A percentile compares a stretch with the other conserved stretches of the same genome.
These are phyloP conservation scores for Eidolon dupreanum DNA, from an alignment of 2,797 vertebrate genomes.

Conservation along the genomic window DNA sequence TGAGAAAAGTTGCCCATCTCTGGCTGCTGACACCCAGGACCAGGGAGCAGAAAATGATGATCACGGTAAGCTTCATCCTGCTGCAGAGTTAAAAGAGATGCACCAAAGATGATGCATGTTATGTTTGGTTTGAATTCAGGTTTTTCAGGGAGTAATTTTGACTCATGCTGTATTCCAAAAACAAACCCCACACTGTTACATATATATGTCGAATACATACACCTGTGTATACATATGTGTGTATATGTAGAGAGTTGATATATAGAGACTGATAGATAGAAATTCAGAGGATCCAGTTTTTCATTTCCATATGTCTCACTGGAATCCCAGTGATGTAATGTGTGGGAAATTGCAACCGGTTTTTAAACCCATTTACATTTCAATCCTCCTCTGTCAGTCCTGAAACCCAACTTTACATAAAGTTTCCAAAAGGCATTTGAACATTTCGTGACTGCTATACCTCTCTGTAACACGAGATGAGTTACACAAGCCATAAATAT, in stretches of 20 bases:
- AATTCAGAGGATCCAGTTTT: not conserved
- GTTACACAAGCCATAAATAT: not conserved
- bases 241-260: not conserved
- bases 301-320: not conserved
- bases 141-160: not conserved
- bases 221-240: too few species aligned
- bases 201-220: not conserved
- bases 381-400: not conserved
- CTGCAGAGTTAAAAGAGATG: not conserved
- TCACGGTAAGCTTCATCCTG: not conserved
- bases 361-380: not conserved
- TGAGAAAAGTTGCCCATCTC: not conserved
- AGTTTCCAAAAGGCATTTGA: not conserved
- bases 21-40: not conserved
- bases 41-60: not conserved
- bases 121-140: not conserved
- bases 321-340: too few species aligned
- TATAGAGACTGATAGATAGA: not conserved
- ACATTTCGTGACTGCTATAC: too few species aligned
- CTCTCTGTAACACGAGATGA: not conserved
- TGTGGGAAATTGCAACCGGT: not conserved
- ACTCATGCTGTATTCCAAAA: not conserved
- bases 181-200: not conserved
- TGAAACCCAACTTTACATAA: not conserved
- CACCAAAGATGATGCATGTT: not conserved